Percentiles rank a stretch among this genome's conserved stretches.
phyloP scores from a whole-genome alignment of 2,888 invertebrate genomes.

The Boloria euphrosyne region DNA sequence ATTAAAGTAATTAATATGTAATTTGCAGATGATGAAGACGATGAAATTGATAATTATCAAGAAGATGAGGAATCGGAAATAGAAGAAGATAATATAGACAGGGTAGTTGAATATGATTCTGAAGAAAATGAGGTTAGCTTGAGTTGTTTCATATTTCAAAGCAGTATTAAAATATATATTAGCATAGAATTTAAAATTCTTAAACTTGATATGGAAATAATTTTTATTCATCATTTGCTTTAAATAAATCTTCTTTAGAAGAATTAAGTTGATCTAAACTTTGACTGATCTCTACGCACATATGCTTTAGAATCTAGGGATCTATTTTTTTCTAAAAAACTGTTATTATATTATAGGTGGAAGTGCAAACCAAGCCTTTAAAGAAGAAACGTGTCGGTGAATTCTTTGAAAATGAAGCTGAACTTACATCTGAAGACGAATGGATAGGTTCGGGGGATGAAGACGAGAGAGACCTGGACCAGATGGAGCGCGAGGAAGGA shows the following conservation, averaged over 20 bases:
- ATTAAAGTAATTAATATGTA: too few species aligned
- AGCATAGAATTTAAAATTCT: too few species aligned
- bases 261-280: too few species aligned
- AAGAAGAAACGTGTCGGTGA: slow-evolving; percentile 81
- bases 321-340: too few species aligned
- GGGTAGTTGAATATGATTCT: slow-evolving; percentile 88
- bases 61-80: slow-evolving; percentile 56
- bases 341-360: slow-evolving; percentile 59
- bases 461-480: slow-evolving; percentile 90
- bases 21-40: slow-evolving; percentile 63
- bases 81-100: slow-evolving; percentile 58
- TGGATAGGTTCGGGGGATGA: slow-evolving; percentile 93
- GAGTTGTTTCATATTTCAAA: too few species aligned
- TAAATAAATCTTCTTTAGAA: background rate
- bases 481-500: slow-evolving; percentile 91
- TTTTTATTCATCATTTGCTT: background rate
- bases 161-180: too few species aligned
- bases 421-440: slow-evolving; percentile 92
- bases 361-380: slow-evolving; percentile 50
- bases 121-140: slow-evolving; percentile 88
- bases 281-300: too few species aligned
- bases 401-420: slow-evolving; percentile 95
- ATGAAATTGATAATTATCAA: slow-evolving; percentile 47
- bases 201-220: too few species aligned
- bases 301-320: too few species aligned